A percentile compares a stretch with the other conserved stretches of the same genome.
Conservation (phyloP, 2,888 invertebrate species). For the Marasmarcha lunaedactyla region DNA sequence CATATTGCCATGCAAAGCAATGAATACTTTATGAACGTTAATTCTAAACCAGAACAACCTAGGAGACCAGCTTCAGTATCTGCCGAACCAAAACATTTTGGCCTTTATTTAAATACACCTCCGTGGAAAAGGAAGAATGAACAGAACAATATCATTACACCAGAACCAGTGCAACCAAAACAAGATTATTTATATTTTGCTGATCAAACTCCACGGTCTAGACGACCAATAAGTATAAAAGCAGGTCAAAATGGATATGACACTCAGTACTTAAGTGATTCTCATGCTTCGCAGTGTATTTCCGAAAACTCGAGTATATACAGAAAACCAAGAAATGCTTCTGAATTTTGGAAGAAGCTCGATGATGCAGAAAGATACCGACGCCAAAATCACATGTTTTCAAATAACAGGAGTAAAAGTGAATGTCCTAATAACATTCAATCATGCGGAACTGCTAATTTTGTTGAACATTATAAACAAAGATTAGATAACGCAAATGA, state of each 20-base stretch:
- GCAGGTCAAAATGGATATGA: slow-evolving; percentile 51
- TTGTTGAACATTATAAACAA: slow-evolving; percentile 29
- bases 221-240: slow-evolving; percentile 79
- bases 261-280: slow-evolving; percentile 62
- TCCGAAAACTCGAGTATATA: slow-evolving; percentile 38
- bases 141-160: slow-evolving; percentile 35
- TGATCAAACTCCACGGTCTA: slow-evolving; percentile 78
- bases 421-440: slow-evolving; percentile 39
- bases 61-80: slow-evolving; percentile 61
- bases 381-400: slow-evolving; percentile 39
- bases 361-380: slow-evolving; percentile 62
- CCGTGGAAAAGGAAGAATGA: slow-evolving; percentile 48
- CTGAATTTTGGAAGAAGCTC: slow-evolving; percentile 75
- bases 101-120: slow-evolving; percentile 46
- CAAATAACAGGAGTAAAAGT: slow-evolving; percentile 44
- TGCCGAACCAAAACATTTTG: slow-evolving; percentile 61
- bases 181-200: slow-evolving; percentile 76
- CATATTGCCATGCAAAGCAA: slow-evolving; percentile 65
- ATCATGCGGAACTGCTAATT: slow-evolving; percentile 26
- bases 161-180: slow-evolving; percentile 47
- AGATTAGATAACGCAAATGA: slow-evolving; percentile 23
- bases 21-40: slow-evolving; percentile 40
- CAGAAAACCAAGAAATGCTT: slow-evolving; percentile 61
- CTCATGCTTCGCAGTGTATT: slow-evolving; percentile 45
- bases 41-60: slow-evolving; percentile 46